These are phyloP conservation scores for Grallaria varia DNA, from an alignment of 2,113 vertebrate genomes.

Conservation along the genomic window DNA sequence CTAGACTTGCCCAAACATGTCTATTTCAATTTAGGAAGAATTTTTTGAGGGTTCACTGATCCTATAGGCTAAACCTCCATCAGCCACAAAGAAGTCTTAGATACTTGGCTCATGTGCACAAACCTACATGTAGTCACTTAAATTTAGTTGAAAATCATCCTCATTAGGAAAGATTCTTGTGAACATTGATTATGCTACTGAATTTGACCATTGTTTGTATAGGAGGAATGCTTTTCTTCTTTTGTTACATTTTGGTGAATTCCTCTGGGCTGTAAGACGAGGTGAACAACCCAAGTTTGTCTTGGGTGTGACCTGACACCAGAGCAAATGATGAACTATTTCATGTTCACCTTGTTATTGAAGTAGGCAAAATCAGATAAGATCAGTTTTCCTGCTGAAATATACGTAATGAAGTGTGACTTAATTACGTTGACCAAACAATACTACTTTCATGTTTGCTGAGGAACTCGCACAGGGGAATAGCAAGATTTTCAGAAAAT, in stretches of 20 bases:
- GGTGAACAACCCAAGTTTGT: background rate
- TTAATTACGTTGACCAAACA: background rate
- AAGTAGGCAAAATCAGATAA: background rate
- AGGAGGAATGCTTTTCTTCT: background rate
- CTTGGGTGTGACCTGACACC: background rate
- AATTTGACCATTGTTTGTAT: background rate
- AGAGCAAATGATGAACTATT: background rate
- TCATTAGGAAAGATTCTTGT: background rate
- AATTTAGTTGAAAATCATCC: background rate
- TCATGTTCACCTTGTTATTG: background rate
- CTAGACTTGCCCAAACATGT: background rate
- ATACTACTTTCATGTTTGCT: background rate
- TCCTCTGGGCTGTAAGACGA: background rate
- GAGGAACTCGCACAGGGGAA: background rate
- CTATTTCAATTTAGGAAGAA: background rate
- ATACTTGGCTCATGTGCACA: background rate
- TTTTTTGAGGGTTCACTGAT: background rate
- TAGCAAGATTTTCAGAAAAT: background rate
- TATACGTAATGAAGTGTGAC: background rate
- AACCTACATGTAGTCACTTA: background rate
- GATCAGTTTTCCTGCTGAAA: background rate
- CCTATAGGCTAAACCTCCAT: background rate
- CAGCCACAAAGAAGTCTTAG: background rate
- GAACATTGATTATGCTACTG: background rate
- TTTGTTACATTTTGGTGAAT: background rate